Base-by-base conservation (phyloP, 2,113 vertebrate species). In the Nanorana parkeri region DNA sequence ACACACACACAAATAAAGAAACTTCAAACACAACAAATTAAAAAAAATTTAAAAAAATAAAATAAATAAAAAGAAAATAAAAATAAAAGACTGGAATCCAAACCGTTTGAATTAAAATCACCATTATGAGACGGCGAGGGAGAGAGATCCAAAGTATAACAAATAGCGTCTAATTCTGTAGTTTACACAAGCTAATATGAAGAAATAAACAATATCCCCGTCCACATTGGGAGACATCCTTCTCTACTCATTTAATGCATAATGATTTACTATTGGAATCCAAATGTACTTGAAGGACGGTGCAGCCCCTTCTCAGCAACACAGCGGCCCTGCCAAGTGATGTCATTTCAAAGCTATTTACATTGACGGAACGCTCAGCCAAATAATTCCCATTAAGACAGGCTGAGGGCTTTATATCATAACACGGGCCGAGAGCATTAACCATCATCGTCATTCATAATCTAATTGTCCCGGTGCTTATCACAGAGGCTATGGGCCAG, bases 251-350 rank as follows among this genome's bases (percentile, higher is more conserved):
- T 81, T 73, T 66, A 81, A 81, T 66, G 69, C 41, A 64, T 52
- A 32, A 72, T 73, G 79, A 81, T 81, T 74, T 74, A 74, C 79
- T 63, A 65, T 81, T 36, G 79, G 28, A 54, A 74, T 51, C 24
- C 19, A 36, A 56, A 74, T 66, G 68, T 66, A 81, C 74, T 74
- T 74, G 32, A 74, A 65, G 11, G 65, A 56, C 23, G 61, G 47
- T 58, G 8, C 28, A 55, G 79, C 65, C 32, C 61, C 79, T 20
- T 51, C 66, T 74, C 69, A 74, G 60, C 63, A 36, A 29, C 79
- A 66, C 69, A 17, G 15, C 7, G 3, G 20, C 6, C 52, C 61
- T 81, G 79, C 79, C 61, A 74, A 74, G 17, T 81, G 79, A 81
- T 28, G 51, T 74, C 41, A 73, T 74, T 65, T 23, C 69, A 66